Evolutionary conservation across 2,888 invertebrate species (phyloP), one percentile per base, ranked within the genome.

Genomic region (Volucella inanis): DNA sequence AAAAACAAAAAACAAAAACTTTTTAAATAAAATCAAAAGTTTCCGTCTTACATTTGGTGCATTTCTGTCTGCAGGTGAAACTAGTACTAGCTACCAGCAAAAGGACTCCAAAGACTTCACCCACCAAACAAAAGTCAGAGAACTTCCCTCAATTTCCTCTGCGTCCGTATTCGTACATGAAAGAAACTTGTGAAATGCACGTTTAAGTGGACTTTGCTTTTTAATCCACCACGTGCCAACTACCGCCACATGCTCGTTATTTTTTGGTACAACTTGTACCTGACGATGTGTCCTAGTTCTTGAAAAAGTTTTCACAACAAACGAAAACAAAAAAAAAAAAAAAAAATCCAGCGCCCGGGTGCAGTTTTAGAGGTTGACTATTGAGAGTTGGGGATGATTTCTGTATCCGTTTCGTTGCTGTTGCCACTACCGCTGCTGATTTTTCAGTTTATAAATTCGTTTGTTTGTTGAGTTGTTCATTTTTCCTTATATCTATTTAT

Each of bases 381-480:
- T 6, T 38, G 15, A 18, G 18, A 2, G 31, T 18, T 18, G 22
- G 59, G 59, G 50, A 50, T 71, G 71, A 50, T 71, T 71, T 41
- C 14, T 43, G 41, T 41, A 59, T n/a, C 45, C 11, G 45, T 45
- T 45, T 10, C n/a, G 3, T 12, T n/a, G n/a, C 11, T 45, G 12
- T 31, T 31, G 31, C 31, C 31, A 6, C 31, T 31, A 1, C 31
- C 31, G 11, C 45, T 45, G 45, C 11, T 2, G 45, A n/a, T n/a
- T n/a, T n/a, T 70, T 59, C 57, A 57, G 57, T 70, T 70, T 45
- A 47, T 61, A 41, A 31, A 31, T 31, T 6, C 31, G 49, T 71
- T 71, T 59, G 49, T 61, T 71, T 71, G 70, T 55, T 57, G 45
- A 47, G 22, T 10, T 68, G 45, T 68, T 45, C 54, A 45, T 52